These are phyloP conservation scores for Epistrophella euchroma DNA, from an alignment of 2,888 invertebrate genomes.

Conservation along the genomic window DNA sequence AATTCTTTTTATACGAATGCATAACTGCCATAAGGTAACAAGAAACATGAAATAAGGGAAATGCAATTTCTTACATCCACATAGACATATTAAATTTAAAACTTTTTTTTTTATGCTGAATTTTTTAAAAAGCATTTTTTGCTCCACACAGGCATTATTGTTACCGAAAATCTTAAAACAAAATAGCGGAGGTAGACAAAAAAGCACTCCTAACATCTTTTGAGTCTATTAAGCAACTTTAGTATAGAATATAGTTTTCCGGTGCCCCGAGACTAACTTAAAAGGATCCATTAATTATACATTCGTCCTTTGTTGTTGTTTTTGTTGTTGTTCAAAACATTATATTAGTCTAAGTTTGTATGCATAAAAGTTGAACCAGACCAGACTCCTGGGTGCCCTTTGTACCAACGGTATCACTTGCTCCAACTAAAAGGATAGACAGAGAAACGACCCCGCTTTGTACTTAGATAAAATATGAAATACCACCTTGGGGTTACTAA, in stretches of 20 bases:
- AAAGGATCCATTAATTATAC: slow-evolving; percentile 1
- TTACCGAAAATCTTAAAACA: neutral
- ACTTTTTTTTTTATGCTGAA: neutral
- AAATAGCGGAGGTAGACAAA: neutral
- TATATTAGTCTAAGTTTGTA: neutral
- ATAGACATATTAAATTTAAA: neutral
- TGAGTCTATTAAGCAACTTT: neutral
- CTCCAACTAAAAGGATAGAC: neutral
- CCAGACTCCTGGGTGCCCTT: neutral
- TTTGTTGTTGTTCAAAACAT: neutral
- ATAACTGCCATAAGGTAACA: too few species aligned
- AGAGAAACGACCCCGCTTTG: neutral
- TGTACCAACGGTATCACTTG: neutral
- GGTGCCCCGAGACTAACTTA: neutral
- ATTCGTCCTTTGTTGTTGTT: neutral
- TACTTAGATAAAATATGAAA: slow-evolving; percentile 2
- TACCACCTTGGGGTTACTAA: neutral
- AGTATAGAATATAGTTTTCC: slow-evolving; percentile 27
- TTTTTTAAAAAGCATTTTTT: neutral
- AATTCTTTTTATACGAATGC: too few species aligned
- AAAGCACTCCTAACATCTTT: neutral
- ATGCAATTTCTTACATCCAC: too few species aligned
- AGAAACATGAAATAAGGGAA: too few species aligned
- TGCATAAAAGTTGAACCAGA: slow-evolving; percentile 8
- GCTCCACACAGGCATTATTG: neutral